Base-by-base conservation (phyloP, 2,113 vertebrate species). In the Syrmaticus mikado region DNA sequence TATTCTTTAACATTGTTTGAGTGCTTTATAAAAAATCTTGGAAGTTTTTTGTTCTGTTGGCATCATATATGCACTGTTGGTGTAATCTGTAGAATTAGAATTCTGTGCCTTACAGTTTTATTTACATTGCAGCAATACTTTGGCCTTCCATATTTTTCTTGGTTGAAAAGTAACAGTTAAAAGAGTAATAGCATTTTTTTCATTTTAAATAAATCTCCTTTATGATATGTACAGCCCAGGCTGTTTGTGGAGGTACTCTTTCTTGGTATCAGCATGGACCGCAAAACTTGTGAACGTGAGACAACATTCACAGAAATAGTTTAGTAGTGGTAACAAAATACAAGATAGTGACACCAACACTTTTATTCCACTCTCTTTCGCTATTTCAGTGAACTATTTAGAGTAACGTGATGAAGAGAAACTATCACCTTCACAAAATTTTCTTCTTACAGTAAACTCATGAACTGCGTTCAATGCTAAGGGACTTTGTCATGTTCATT, bases 1-100 rank as follows among this genome's bases (percentile, higher is more conserved):
- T 25, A 86, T 93, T 89, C 28, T 11, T 89, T 94, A 85, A 82
- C 11, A 77, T 16, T 13, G 16, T 53, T 75, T 36, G 21, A 75
- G 32, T 43, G 8, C 1, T 79, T 21, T 72, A 14, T 86, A 91
- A 92, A 73, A 48, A 84, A 45, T 92, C 78, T 72, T 74, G 17
- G 12, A 32, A 45, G 34, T 43, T 30, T 74, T 76, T 80, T 76
- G 4, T 67, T 52, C 15, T 1, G 5, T 6, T 46, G 6, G 21
- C 43, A n/a, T 85, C 8, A 74, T 85, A 85, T 16, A 71, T 53
- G 28, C 64, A 16, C n/a, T 58, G 7, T 32, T 50, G 9, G 5
- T 71, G 6, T 81, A 83, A 86, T 36, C 34, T 50, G n/a, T 13
- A 71, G 30, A 75, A 70, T 64, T 52, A 57, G 19, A 61, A 10